Conservation (phyloP, 2,797 vertebrate genomes). For the Ctenopoma kingsleyae region DNA sequence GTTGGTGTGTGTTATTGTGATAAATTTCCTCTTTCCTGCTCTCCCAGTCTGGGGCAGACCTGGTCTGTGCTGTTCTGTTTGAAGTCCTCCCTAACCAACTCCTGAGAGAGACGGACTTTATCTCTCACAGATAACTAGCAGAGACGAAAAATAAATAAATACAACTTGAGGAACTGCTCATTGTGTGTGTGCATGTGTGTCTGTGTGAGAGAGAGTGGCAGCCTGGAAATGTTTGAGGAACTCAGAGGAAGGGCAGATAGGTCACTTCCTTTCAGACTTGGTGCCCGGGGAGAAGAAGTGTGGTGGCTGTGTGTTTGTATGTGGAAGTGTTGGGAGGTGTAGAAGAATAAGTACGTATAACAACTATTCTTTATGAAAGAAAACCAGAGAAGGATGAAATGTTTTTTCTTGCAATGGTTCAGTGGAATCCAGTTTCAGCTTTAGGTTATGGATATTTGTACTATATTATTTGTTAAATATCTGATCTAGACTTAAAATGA, state of each 20-base stretch:
- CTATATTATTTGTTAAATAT: conserved; percentile 4
- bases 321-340: not conserved
- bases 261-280: conserved; percentile 79
- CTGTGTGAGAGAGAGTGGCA: conserved; percentile 58
- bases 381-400: not conserved
- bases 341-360: conserved; percentile 20
- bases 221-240: conserved; percentile 69
- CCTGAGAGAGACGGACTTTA: conserved; percentile 78
- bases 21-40: conserved; percentile 84
- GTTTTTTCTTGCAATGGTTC: not conserved
- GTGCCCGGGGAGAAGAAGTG: conserved; percentile 64
- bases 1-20: conserved; percentile 80
- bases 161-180: conserved; percentile 64
- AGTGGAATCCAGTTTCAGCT: not conserved
- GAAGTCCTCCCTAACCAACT: conserved; percentile 69
- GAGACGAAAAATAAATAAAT: conserved; percentile 82
- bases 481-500: not conserved
- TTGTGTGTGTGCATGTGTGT: conserved; percentile 49
- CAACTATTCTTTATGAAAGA: conserved; percentile 22
- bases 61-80: conserved; percentile 72
- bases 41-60: conserved; percentile 64
- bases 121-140: conserved; percentile 79
- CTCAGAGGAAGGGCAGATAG: conserved; percentile 80
- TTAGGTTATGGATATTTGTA: conserved; percentile 4
- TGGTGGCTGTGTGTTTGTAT: conserved; percentile 48